Evolutionary conservation across 2,113 vertebrate genomes (phyloP), one percentile per base, ranked within the genome.

Genomic region (Hylia prasina): DNA sequence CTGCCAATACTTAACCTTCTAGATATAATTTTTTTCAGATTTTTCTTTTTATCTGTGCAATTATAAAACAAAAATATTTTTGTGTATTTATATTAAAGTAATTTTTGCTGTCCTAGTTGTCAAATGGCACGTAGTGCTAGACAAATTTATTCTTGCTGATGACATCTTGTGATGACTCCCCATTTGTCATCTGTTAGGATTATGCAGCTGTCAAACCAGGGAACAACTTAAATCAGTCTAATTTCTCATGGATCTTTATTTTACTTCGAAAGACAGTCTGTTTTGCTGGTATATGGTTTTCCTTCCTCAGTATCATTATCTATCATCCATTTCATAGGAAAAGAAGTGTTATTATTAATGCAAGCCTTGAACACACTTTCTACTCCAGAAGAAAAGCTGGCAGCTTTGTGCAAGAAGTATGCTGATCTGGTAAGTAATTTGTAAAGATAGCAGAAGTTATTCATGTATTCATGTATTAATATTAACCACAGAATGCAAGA

Each of bases 371-470:
- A 99, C 90, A 98, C 99, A 6, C 98, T 99, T 50, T 97, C 98
- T 85, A 99, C 99, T 83, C 99, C 99, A 40, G 99, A 99, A 93
- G 99, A 99, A 97, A 99, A 99, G 91, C 97, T 99, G 92, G 99
- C 99, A 82, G 99, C 99, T 94, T 97, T 99, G 94, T 99, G 99
- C 98, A 99, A 99, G 98, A 99, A 99, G 96, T 99, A 99, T 85
- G 99, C 99, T 70, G 99, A 99, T 97, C 98, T 99, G 96, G 99
- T 99, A 97, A 98, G 99, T 98, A 96, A 91, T 96, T 75, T 90
- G 56, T 87, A 63, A 90, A 90, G 87, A 93, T 4, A 69, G 39
- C 70, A 80, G 63, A 75, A 95, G n/a, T 92, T 93, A 84, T 40
- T 86, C 5, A 71, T 89, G 68, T 93, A 84, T 40, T 86, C 5